A percentile compares a stretch with the other conserved stretches of the same genome.
Conservation (phyloP, 2,797 vertebrate species). For the Antennarius maculatus region DNA sequence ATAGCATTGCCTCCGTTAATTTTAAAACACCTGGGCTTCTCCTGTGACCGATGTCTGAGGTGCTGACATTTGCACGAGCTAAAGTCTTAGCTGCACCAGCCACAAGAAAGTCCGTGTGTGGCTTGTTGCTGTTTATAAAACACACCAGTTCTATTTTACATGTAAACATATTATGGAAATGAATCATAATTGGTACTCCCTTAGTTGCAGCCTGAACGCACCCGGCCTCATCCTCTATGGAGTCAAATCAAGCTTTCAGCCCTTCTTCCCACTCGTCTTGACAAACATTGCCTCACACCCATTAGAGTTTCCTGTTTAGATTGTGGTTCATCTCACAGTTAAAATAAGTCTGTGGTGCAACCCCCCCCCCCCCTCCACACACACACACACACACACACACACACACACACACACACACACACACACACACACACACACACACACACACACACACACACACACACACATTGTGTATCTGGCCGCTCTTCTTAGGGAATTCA, state of each 20-base stretch:
- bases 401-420: too few species aligned
- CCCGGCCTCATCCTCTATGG: background rate
- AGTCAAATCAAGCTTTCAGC: background rate
- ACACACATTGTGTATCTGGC: background rate
- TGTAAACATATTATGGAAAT: background rate
- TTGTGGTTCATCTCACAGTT: slow-evolving; percentile 22
- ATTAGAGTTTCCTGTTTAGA: slow-evolving; percentile 28
- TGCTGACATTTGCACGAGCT: background rate
- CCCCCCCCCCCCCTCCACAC: slow-evolving; percentile 1
- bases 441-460: too few species aligned
- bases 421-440: too few species aligned
- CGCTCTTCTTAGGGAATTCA: slow-evolving; percentile 22
- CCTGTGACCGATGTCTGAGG: background rate
- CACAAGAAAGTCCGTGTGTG: too few species aligned
- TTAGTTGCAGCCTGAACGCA: background rate
- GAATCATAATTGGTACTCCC: background rate
- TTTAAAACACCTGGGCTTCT: too few species aligned
- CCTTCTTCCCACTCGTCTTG: background rate
- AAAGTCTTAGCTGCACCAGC: too few species aligned
- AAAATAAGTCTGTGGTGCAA: slow-evolving; percentile 27
- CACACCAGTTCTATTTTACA: background rate
- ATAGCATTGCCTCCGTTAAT: too few species aligned
- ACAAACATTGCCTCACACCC: slow-evolving; percentile 28
- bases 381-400: slow-evolving; percentile 1
- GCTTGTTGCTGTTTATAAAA: background rate